Percentiles rank a stretch among this genome's conserved stretches.
These are phyloP conservation scores for Anoura caudifer DNA, from an alignment of 2,113 vertebrate species.

Conservation along the genomic window DNA sequence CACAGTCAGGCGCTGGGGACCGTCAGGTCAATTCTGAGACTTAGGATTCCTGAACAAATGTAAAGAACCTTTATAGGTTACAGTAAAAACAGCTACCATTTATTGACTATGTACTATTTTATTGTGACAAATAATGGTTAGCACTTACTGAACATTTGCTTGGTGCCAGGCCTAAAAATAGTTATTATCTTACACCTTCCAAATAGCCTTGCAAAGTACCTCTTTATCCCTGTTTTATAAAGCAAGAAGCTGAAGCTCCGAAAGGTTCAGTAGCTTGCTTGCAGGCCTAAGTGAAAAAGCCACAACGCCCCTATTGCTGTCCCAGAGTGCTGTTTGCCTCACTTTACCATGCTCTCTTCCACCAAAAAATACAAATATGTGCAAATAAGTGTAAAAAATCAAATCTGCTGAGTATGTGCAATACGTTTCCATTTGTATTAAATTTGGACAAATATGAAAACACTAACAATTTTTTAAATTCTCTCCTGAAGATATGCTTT, in stretches of 20 bases:
- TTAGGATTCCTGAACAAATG: not conserved
- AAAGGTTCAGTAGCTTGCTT: not conserved
- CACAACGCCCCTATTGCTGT: not conserved
- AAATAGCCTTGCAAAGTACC: not conserved
- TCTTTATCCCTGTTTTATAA: not conserved
- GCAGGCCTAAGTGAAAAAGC: not conserved
- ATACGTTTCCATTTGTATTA: not conserved
- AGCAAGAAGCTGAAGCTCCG: not conserved
- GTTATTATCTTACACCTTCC: not conserved
- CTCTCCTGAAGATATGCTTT: no score
- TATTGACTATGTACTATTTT: not conserved
- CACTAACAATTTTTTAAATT: not conserved
- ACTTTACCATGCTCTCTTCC: not conserved
- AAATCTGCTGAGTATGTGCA: not conserved
- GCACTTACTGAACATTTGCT: constrained; percentile 17
- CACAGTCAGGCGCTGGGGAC: not conserved
- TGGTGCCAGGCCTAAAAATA: not conserved
- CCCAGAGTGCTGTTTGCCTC: not conserved
- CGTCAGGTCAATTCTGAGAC: not conserved
- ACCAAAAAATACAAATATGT: not conserved
- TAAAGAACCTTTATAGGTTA: not conserved
- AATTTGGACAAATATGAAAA: constrained; percentile 10
- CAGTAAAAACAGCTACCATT: constrained; percentile 12
- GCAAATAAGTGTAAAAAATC: not conserved
- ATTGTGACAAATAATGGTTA: not conserved